Base-by-base conservation (phyloP, 1,140 invertebrate genomes). In the Lepidurus packardi region DNA sequence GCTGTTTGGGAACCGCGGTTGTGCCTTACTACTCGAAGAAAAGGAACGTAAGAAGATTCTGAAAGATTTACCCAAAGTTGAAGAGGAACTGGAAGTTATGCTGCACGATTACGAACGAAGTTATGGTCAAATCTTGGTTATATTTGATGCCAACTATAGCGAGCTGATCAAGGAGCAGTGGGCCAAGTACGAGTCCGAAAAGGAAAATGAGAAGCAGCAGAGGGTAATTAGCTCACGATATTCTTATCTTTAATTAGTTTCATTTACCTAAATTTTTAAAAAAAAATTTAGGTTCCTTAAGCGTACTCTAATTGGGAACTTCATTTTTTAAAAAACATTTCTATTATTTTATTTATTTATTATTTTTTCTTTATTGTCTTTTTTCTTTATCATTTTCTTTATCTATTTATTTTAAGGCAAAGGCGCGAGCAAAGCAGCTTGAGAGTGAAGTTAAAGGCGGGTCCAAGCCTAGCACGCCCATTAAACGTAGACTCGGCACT, bases 11-110 rank as follows among this genome's bases (percentile, higher is more conserved):
- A 94, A 95, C 85, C 88, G 94, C 73, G 93, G 93, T 7, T 93
- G 94, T 0, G 90, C 92, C 80, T 86, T 96, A 9, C 85, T 96
- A 0, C 87, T 88, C 42, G 94, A 96, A 83, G 94, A 96, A 84
- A 94, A 92, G 81, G 91, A 93, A 81, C 87, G 93, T 10, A 95
- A 93, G 82, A 88, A 90, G 16, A 85, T 90, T 1, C 89, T 87
- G 73, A 92, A 91, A 83, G 84, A 86, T 75, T 79, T 88, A 47
- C 86, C 87, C 25, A 84, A 83, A 80, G 82, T 87, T 65, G 87
- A 88, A 80, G 83, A 85, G 13, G 84, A 85, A 13, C 81, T 87
- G 1, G 82, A 82, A 73, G 81, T 83, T 16, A 78, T 84, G 10
- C 84, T 86, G 7, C 74, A 80, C 9, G 21, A 78, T 7, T 87